Evolutionary conservation across 2,113 vertebrate species (phyloP).

Genomic region (Prionailurus viverrinus): DNA sequence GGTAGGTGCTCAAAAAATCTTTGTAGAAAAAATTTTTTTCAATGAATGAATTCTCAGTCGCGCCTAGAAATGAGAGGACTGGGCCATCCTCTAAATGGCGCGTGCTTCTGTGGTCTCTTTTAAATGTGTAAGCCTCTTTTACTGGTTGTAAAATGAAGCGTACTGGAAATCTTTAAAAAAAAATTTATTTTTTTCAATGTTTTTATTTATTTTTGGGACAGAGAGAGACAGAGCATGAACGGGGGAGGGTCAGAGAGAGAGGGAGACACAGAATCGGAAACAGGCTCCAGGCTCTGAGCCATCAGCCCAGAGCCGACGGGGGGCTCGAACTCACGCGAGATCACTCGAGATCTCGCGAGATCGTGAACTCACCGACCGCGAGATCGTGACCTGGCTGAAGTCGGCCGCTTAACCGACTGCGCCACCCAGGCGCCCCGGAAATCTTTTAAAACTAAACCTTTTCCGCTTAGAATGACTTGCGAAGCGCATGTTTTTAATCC

Average conservation of each 20-base stretch:
- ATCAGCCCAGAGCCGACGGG: no score
- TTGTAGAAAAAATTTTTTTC: neutral
- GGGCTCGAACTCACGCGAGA: no score
- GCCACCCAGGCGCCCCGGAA: neutral
- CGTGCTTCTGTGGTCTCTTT: slow-evolving; percentile 51
- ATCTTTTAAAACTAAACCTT: slow-evolving; percentile 58
- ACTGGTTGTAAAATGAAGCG: slow-evolving; percentile 60
- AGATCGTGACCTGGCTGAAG: no score
- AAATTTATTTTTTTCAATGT: no score
- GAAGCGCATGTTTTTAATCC: slow-evolving; percentile 64
- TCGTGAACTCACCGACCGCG: no score
- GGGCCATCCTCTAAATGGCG: neutral
- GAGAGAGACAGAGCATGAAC: no score
- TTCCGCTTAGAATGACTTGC: slow-evolving; percentile 38
- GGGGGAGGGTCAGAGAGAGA: no score
- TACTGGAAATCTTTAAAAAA: slow-evolving; percentile 14
- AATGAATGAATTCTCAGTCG: neutral
- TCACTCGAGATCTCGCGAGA: no score
- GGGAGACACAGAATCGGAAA: no score
- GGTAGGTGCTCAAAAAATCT: neutral
- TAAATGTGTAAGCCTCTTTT: slow-evolving; percentile 60
- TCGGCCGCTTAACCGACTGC: no score
- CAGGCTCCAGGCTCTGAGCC: no score
- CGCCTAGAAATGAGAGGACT: neutral
- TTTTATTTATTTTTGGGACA: no score